Evolutionary conservation across 2,888 invertebrate genomes (phyloP).

Genomic region (Tetranychus piercei): DNA sequence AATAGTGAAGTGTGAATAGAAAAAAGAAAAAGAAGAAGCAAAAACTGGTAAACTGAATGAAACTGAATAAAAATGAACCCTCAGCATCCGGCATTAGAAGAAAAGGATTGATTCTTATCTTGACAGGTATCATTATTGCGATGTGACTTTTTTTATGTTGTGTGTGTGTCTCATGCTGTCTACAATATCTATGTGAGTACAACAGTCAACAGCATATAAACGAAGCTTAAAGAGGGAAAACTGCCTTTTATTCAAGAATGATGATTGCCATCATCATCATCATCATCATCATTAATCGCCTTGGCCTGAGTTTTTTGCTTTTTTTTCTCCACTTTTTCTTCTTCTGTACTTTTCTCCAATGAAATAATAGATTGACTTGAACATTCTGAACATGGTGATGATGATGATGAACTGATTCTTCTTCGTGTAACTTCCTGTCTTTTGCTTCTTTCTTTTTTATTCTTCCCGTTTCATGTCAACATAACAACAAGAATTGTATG

Average conservation of each 20-base stretch:
- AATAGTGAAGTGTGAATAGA: neutral
- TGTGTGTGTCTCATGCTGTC: too few relatives aligned
- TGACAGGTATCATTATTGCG: neutral
- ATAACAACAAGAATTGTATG: neutral
- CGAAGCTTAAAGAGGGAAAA: neutral
- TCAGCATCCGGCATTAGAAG: neutral
- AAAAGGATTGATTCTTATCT: conserved; percentile 1
- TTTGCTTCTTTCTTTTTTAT: neutral
- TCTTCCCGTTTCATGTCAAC: neutral
- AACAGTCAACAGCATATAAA: too few relatives aligned
- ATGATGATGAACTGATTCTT: neutral
- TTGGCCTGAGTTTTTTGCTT: neutral
- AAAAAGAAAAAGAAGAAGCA: neutral
- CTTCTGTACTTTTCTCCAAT: neutral
- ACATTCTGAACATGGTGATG: neutral
- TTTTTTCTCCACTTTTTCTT: neutral
- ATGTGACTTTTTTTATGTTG: neutral
- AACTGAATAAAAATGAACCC: neutral
- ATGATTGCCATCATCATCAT: neutral
- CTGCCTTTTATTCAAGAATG: neutral
- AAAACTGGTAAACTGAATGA: neutral
- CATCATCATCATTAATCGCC: neutral
- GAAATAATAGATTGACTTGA: neutral
- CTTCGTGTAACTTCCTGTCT: neutral
- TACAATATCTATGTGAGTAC: too few relatives aligned